A percentile compares a stretch with the other conserved stretches of the same genome.
Conservation (phyloP, 2,797 vertebrate species). For the Zenarchopterus dispar region DNA sequence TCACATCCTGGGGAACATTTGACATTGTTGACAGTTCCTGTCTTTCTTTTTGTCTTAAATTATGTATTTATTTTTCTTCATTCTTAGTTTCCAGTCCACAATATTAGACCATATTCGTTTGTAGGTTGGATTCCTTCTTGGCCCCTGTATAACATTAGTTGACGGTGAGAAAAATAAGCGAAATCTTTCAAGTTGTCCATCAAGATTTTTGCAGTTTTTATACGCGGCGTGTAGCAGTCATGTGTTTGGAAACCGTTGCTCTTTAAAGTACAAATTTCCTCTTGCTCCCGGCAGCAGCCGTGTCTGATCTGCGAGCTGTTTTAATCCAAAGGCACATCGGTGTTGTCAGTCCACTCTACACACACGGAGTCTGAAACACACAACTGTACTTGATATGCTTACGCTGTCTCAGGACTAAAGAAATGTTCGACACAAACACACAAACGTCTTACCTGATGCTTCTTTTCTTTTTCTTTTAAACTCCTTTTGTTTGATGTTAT, state of each 20-base stretch:
- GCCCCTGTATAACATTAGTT: neutral
- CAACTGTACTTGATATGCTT: slow-evolving; percentile 42
- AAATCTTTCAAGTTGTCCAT: neutral
- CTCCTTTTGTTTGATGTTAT: slow-evolving; percentile 43
- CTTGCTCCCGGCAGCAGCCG: slow-evolving; percentile 32
- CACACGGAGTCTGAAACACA: slow-evolving; percentile 45
- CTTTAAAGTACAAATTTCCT: slow-evolving; percentile 16
- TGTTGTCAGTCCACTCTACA: slow-evolving; percentile 57
- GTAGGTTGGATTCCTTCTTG: neutral
- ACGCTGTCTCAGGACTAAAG: slow-evolving; percentile 75
- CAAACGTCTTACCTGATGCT: slow-evolving; percentile 29
- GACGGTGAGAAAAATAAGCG: slow-evolving; percentile 6
- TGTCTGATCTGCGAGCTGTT: slow-evolving; percentile 45
- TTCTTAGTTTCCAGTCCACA: too few species aligned
- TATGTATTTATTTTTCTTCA: too few species aligned
- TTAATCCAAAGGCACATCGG: slow-evolving; percentile 62
- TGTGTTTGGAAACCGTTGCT: slow-evolving; percentile 9
- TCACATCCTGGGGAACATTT: too few species aligned
- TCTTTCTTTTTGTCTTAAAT: too few species aligned
- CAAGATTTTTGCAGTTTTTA: slow-evolving; percentile 37
- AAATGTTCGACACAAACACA: slow-evolving; percentile 32
- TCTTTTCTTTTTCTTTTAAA: slow-evolving; percentile 3
- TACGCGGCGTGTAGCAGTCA: slow-evolving; percentile 21
- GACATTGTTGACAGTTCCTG: too few species aligned
- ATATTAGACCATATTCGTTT: neutral